Conservation (phyloP, 1,140 invertebrate species). For the Belonocnema kinseyi region DNA sequence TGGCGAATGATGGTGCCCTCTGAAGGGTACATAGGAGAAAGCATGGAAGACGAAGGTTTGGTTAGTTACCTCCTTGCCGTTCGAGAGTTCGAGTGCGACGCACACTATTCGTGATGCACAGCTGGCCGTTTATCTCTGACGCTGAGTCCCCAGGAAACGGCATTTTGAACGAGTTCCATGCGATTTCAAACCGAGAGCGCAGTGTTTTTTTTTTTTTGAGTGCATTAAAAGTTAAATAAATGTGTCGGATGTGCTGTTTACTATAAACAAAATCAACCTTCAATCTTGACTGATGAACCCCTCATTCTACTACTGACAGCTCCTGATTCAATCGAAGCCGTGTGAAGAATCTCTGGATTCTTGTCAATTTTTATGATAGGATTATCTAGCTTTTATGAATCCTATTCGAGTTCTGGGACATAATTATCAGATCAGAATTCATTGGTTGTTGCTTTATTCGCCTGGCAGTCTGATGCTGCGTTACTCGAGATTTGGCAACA, state of each 20-base stretch:
- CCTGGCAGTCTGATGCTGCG: constrained; percentile 21
- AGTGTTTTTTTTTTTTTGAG: too few relatives aligned
- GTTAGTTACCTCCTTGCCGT: constrained; percentile 68
- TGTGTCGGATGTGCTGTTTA: too few relatives aligned
- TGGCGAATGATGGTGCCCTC: constrained; percentile 61
- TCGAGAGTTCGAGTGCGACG: constrained; percentile 37
- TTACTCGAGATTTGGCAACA: constrained; percentile 51
- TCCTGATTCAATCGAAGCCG: too few relatives aligned
- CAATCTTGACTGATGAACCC: too few relatives aligned
- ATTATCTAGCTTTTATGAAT: not conserved
- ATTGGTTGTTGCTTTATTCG: not conserved
- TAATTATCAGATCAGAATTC: too few relatives aligned
- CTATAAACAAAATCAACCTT: too few relatives aligned
- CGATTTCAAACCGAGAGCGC: constrained; percentile 30
- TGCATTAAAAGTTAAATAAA: too few relatives aligned
- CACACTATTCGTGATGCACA: too few relatives aligned
- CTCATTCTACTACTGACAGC: too few relatives aligned
- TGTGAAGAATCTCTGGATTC: too few relatives aligned
- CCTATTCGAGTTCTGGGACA: too few relatives aligned
- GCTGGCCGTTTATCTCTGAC: constrained; percentile 41
- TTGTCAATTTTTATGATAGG: too few relatives aligned
- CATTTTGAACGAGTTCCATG: constrained; percentile 34
- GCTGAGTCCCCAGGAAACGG: constrained; percentile 7
- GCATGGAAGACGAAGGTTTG: constrained; percentile 47
- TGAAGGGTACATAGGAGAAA: constrained; percentile 51